Conservation (phyloP, 2,797 vertebrate genomes). For the Cirrhinus molitorella region DNA sequence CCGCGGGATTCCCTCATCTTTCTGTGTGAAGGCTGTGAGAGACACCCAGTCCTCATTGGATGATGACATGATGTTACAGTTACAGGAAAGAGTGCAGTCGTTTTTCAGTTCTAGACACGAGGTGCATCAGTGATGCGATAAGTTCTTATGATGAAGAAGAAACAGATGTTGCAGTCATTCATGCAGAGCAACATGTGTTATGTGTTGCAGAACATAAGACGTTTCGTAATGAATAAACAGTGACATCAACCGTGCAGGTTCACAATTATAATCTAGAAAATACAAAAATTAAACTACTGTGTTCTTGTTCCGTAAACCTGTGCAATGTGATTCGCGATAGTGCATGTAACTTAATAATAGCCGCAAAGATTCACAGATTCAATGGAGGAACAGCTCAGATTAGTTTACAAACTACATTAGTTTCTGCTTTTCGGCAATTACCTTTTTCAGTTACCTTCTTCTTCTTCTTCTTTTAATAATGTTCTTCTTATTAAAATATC, state of each 20-base stretch:
- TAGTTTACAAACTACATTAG: background rate
- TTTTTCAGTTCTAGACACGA: background rate
- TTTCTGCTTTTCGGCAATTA: no score
- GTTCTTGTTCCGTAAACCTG: background rate
- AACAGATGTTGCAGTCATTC: background rate
- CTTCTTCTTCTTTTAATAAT: no score
- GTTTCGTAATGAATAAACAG: background rate
- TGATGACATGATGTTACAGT: background rate
- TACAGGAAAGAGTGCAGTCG: no score
- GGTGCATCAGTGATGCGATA: background rate
- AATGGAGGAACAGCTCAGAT: background rate
- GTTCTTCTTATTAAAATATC: no score
- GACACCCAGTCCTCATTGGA: background rate
- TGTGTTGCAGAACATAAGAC: no score
- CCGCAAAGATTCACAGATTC: background rate
- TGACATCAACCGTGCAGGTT: background rate
- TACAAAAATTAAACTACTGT: background rate
- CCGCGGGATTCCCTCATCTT: constrained; percentile 34
- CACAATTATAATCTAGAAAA: background rate
- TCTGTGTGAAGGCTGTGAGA: background rate
- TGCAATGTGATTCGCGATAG: background rate
- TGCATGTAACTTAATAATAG: background rate
- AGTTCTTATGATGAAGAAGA: background rate
- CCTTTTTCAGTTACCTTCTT: no score
- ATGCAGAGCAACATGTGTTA: background rate